Percentiles rank a stretch among this genome's conserved stretches.
These are phyloP conservation scores for Melieria crassipennis DNA, from an alignment of 2,888 invertebrate genomes.

Conservation along the genomic window DNA sequence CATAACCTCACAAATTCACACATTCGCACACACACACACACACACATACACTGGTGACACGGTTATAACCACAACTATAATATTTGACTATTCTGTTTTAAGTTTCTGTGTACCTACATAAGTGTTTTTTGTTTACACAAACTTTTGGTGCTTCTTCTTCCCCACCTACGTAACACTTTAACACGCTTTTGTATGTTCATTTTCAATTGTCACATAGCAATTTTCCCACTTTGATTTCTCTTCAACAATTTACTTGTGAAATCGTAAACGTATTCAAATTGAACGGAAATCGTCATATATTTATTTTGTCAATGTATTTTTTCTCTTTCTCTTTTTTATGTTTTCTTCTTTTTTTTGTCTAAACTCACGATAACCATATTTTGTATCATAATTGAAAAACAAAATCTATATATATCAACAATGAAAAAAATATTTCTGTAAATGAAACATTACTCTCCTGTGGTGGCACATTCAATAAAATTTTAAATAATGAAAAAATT, in stretches of 20 bases:
- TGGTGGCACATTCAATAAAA: slow-evolving; percentile 57
- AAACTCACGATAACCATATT: slow-evolving; percentile 43
- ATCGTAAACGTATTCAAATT: too few relatives aligned
- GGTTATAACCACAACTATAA: too few relatives aligned
- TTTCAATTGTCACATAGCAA: too few relatives aligned
- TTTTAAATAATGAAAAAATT: background rate
- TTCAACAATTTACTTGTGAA: too few relatives aligned
- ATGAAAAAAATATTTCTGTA: slow-evolving; percentile 42
- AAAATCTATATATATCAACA: slow-evolving; percentile 22
- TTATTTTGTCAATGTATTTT: slow-evolving; percentile 62
- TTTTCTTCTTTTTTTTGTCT: slow-evolving; percentile 48
- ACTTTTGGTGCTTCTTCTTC: too few relatives aligned
- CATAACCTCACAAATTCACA: too few relatives aligned
- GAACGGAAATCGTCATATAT: slow-evolving; percentile 34
- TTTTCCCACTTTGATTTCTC: too few relatives aligned
- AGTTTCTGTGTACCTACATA: too few relatives aligned
- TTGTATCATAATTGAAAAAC: slow-evolving; percentile 40
- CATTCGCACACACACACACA: background rate
- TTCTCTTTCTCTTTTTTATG: slow-evolving; percentile 58
- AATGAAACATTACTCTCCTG: slow-evolving; percentile 44
- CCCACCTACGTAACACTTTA: too few relatives aligned
- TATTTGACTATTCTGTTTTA: too few relatives aligned
- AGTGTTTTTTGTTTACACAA: too few relatives aligned
- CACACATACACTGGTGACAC: background rate
- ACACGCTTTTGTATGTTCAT: too few relatives aligned